Conservation (phyloP, 2,888 invertebrate species). For the Drosophila flavopinicola region DNA sequence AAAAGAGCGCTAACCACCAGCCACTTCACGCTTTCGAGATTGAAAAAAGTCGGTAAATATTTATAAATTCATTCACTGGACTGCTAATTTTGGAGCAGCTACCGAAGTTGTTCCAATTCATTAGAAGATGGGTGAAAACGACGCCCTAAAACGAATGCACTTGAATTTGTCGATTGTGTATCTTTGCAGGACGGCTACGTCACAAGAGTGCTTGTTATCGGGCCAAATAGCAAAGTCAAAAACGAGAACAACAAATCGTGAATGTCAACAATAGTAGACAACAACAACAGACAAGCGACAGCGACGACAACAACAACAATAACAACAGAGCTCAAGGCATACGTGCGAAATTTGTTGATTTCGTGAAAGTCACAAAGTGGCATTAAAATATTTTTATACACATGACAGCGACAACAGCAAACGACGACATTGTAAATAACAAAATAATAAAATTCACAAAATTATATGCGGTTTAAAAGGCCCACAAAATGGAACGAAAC, state of each 20-base stretch:
- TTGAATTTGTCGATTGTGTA: neutral
- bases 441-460: constrained; percentile 67
- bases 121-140: constrained; percentile 15
- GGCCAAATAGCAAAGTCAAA: constrained; percentile 39
- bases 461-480: constrained; percentile 62
- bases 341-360: constrained; percentile 69
- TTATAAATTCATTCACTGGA: constrained; percentile 49
- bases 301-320: constrained; percentile 4
- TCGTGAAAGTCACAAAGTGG: constrained; percentile 66
- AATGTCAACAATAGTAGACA: constrained; percentile 41
- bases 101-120: constrained; percentile 37
- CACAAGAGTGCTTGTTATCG: constrained; percentile 54
- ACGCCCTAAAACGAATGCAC: constrained; percentile 1
- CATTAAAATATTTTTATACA: constrained; percentile 62
- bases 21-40: constrained; percentile 53
- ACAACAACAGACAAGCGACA: constrained; percentile 25
- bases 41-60: constrained; percentile 48
- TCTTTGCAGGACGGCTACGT: constrained; percentile 15
- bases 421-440: constrained; percentile 64
- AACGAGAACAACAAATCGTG: constrained; percentile 39
- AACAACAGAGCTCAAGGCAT: constrained; percentile 31
- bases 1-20: constrained; percentile 22
- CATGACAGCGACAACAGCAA: constrained; percentile 26
- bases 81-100: constrained; percentile 57
- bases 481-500: constrained; percentile 42